These are phyloP conservation scores for Ibidorhyncha struthersii DNA, from an alignment of 2,113 vertebrate species.

Conservation along the genomic window DNA sequence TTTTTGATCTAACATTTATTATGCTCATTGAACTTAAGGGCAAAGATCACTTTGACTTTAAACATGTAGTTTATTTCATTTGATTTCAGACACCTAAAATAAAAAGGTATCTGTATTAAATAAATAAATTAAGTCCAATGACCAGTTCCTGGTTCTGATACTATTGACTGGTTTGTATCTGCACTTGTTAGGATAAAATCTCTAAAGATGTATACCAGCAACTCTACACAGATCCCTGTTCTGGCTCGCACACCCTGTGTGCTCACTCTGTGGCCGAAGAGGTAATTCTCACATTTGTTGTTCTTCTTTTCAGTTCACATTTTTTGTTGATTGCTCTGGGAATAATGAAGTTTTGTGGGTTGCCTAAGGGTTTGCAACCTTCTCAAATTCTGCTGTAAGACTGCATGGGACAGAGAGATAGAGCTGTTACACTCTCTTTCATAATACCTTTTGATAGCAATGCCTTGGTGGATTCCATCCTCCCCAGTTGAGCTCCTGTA, in stretches of 20 bases:
- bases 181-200: neutral
- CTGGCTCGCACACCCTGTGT: neutral
- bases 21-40: neutral
- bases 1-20: neutral
- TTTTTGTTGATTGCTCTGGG: neutral
- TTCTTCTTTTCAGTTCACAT: neutral
- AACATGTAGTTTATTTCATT: neutral
- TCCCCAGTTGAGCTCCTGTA: neutral
- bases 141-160: neutral
- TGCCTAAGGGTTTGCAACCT: neutral
- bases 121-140: neutral
- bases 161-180: neutral
- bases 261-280: neutral
- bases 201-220: neutral
- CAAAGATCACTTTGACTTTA: neutral
- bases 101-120: neutral
- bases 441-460: neutral
- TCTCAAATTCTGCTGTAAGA: neutral
- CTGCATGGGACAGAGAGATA: neutral
- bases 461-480: neutral
- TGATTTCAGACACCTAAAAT: neutral
- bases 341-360: neutral
- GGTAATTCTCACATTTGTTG: neutral
- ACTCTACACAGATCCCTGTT: neutral
- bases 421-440: neutral